Percentiles rank a stretch among this genome's conserved stretches.
phyloP scores from a whole-genome alignment of 2,888 invertebrate species.

The Gonocerus acuteangulatus region DNA sequence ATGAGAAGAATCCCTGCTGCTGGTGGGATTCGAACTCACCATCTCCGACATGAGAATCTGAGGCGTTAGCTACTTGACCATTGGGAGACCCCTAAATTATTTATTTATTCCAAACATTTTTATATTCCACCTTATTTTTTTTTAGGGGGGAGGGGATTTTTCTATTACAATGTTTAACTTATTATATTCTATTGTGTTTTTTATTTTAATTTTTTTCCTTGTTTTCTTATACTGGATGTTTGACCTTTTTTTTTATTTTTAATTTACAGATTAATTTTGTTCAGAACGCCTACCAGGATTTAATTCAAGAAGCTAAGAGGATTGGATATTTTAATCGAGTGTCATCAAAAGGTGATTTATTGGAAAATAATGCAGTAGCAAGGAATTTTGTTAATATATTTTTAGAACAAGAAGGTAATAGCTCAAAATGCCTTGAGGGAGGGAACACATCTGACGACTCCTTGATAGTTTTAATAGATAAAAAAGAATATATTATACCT shows the following conservation, averaged over 20 bases:
- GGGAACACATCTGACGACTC: constrained; percentile 51
- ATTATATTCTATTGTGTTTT: background rate
- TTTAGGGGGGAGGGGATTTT: too few species aligned
- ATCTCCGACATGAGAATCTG: too few species aligned
- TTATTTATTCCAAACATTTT: too few species aligned
- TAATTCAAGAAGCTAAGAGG: constrained; percentile 36
- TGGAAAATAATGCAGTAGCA: constrained; percentile 43
- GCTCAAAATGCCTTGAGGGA: constrained; percentile 44
- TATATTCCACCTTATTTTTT: too few species aligned
- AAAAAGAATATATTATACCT: constrained; percentile 58
- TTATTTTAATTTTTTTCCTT: background rate
- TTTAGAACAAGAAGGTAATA: background rate
- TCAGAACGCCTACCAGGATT: constrained; percentile 39
- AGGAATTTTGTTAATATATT: constrained; percentile 33
- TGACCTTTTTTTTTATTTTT: background rate
- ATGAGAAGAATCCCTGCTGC: too few species aligned
- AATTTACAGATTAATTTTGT: constrained; percentile 41
- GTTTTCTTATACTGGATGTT: too few species aligned
- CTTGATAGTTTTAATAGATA: constrained; percentile 47
- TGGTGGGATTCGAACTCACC: too few species aligned
- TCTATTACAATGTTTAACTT: too few species aligned
- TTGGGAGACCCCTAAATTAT: too few species aligned
- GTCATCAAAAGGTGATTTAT: constrained; percentile 14
- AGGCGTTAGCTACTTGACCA: too few species aligned
- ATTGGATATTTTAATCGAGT: constrained; percentile 39